Conservation (phyloP, 2,888 invertebrate species). For the Pseudococcus jackbeardsleyi region DNA sequence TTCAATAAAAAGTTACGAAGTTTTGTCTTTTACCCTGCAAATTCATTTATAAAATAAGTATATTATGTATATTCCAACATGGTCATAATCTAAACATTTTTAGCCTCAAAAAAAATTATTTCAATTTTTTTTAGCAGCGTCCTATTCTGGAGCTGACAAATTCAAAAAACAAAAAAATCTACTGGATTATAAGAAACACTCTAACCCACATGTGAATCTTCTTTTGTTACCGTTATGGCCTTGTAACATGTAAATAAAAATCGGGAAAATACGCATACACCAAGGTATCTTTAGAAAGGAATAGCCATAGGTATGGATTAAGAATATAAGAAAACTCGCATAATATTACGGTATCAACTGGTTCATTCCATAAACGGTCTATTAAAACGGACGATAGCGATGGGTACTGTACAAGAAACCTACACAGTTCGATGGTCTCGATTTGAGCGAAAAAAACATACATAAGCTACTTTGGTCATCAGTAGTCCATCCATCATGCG, state of each 20-base stretch:
- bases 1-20: too few species aligned
- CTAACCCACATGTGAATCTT: not conserved
- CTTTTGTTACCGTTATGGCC: not conserved
- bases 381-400: not conserved
- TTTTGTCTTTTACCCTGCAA: too few species aligned
- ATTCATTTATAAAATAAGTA: too few species aligned
- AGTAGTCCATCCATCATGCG: slow-evolving; percentile 17
- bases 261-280: not conserved
- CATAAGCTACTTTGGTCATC: slow-evolving; percentile 12
- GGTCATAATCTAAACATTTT: too few species aligned
- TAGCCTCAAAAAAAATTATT: too few species aligned
- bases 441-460: not conserved
- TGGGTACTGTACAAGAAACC: not conserved
- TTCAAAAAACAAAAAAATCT: not conserved
- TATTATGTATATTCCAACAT: too few species aligned
- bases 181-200: not conserved
- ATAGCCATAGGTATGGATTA: too few species aligned
- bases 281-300: not conserved
- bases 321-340: not conserved
- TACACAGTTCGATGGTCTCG: slow-evolving; percentile 12
- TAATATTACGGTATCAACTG: slow-evolving; percentile 22
- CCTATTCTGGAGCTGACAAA: not conserved
- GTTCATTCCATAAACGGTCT: not conserved
- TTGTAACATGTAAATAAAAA: not conserved
- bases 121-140: too few species aligned